Evolutionary conservation across 1,140 invertebrate species (phyloP).

Genomic region (Anastrepha ludens): DNA sequence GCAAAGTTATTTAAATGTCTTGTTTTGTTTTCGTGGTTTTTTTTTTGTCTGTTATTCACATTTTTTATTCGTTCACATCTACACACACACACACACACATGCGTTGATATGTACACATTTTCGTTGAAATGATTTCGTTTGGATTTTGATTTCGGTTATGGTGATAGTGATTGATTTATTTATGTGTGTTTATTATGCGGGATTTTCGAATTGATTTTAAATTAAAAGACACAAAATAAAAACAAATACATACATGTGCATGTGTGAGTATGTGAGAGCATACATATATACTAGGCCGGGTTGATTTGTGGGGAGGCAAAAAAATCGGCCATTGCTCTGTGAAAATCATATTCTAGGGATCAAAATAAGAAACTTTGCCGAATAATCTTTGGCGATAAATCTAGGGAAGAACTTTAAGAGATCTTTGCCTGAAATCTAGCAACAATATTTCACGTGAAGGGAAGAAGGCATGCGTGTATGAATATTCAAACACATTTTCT

Average conservation of each 20-base stretch:
- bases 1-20: slow-evolving; percentile 17
- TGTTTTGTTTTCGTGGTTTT: slow-evolving; percentile 6
- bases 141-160: background rate
- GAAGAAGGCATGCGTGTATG: too few species aligned
- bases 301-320: too few species aligned
- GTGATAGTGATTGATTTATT: slow-evolving; percentile 38
- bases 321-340: too few species aligned
- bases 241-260: background rate
- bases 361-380: too few species aligned
- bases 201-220: slow-evolving; percentile 28
- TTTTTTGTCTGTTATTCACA: background rate
- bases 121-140: slow-evolving; percentile 11
- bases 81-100: background rate
- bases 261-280: background rate
- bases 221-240: slow-evolving; percentile 41
- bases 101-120: background rate
- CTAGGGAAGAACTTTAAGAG: too few species aligned
- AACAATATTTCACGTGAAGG: too few species aligned
- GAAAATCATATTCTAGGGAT: too few species aligned
- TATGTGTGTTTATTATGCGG: slow-evolving; percentile 8
- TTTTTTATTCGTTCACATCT: background rate
- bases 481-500: too few species aligned
- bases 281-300: background rate
- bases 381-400: too few species aligned
- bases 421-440: too few species aligned